Percentiles rank a stretch among this genome's conserved stretches.
Evolutionary conservation across 2,797 vertebrate species (phyloP).

Genomic region (Falco naumanni): DNA sequence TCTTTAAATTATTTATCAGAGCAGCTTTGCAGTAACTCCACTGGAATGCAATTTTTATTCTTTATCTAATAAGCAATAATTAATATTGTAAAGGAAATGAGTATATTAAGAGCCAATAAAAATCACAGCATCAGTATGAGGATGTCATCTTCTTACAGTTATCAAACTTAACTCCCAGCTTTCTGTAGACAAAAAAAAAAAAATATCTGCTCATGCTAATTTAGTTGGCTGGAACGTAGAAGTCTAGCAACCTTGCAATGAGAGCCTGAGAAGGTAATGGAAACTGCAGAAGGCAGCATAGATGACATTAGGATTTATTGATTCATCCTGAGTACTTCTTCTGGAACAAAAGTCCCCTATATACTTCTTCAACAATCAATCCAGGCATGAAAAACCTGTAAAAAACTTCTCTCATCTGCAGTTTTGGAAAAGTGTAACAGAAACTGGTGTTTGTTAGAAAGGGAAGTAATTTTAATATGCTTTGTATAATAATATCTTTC

Average conservation of each 20-base stretch:
- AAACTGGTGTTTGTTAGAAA: background rate
- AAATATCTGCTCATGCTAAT: background rate
- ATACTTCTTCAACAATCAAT: background rate
- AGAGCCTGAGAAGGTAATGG: background rate
- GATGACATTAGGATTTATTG: slow-evolving; percentile 1
- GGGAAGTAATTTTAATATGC: background rate
- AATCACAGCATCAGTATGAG: background rate
- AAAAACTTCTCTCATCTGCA: background rate
- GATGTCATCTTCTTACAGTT: background rate
- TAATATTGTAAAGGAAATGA: background rate
- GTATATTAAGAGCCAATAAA: background rate
- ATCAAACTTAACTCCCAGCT: background rate
- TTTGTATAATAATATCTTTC: background rate
- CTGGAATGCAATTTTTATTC: background rate
- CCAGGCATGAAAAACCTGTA: background rate
- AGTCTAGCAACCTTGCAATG: background rate
- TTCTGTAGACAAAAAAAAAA: background rate
- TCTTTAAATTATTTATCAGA: background rate
- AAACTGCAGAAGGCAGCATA: background rate
- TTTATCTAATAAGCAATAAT: background rate
- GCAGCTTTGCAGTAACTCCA: background rate
- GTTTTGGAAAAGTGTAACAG: background rate
- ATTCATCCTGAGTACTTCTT: background rate
- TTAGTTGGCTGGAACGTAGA: background rate
- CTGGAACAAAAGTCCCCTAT: background rate